Evolutionary conservation across 1,140 invertebrate species (phyloP).

Genomic region (Lepeophtheirus salmonis): DNA sequence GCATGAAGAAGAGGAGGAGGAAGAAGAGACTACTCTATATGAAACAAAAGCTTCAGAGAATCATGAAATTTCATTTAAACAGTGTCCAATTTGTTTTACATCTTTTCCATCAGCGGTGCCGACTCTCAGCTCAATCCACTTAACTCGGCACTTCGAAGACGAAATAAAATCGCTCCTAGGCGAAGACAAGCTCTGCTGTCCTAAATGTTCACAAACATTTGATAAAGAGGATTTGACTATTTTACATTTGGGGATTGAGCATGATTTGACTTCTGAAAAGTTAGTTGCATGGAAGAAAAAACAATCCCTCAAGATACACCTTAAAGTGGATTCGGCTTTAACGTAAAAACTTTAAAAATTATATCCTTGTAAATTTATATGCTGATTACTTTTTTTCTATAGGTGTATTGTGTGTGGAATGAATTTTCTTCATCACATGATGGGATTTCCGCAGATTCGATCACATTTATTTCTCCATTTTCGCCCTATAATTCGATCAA

Average conservation of each 20-base stretch:
- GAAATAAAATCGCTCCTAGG: neutral
- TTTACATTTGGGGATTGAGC: conserved; percentile 8
- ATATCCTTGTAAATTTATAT: too few species aligned
- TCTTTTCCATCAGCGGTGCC: neutral
- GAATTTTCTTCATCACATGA: conserved; percentile 4
- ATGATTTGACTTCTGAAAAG: neutral
- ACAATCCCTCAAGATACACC: neutral
- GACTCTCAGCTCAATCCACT: neutral
- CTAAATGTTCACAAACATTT: neutral
- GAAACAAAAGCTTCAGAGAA: too few species aligned
- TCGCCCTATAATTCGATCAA: neutral
- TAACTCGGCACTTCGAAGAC: neutral
- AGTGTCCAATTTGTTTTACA: neutral
- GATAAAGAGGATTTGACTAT: neutral
- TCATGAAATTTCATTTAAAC: too few species aligned
- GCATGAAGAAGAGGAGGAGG: too few species aligned
- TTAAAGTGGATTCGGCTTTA: conserved; percentile 3
- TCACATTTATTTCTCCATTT: conserved; percentile 8
- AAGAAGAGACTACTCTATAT: too few species aligned
- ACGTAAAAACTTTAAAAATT: conserved; percentile 1
- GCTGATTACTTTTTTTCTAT: neutral
- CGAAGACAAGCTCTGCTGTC: neutral
- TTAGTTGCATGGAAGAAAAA: neutral
- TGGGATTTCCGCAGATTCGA: conserved; percentile 2
- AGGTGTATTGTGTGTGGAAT: conserved; percentile 8